Conservation (phyloP, 2,888 invertebrate species). For the Heteropelma amictum region DNA sequence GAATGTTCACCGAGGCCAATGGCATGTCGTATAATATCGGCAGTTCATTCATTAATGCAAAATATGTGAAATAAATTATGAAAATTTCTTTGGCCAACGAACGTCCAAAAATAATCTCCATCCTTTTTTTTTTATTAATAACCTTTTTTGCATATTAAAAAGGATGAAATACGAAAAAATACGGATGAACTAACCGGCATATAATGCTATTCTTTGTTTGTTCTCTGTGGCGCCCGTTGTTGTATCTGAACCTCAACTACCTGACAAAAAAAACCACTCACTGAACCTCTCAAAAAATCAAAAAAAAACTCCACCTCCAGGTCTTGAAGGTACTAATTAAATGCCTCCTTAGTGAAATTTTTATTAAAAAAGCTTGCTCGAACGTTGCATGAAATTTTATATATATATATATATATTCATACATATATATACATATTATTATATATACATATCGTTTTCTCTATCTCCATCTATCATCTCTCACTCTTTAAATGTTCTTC, state of each 20-base stretch:
- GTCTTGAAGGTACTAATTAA: conserved; percentile 77
- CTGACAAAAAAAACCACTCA: conserved; percentile 75
- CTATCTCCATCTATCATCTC: conserved; percentile 54
- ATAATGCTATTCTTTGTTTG: conserved; percentile 77
- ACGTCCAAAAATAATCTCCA: conserved; percentile 47
- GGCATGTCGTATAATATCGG: not conserved
- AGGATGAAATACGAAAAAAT: conserved; percentile 60
- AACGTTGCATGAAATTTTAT: conserved; percentile 71
- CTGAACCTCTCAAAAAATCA: conserved; percentile 76
- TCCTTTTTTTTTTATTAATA: conserved; percentile 51
- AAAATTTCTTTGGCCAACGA: not conserved
- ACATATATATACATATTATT: conserved; percentile 39
- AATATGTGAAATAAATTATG: not conserved
- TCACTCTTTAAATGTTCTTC: conserved; percentile 55
- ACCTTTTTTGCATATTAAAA: conserved; percentile 51
- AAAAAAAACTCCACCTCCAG: conserved; percentile 76
- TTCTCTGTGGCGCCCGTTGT: conserved; percentile 78
- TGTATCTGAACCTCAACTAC: conserved; percentile 76
- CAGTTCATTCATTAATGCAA: not conserved
- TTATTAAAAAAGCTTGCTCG: conserved; percentile 66
- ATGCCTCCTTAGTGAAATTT: conserved; percentile 72
- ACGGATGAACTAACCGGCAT: conserved; percentile 73
- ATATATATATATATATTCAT: conserved; percentile 44
- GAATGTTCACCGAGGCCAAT: not conserved
- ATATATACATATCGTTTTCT: conserved; percentile 47